Percentiles rank a stretch among this genome's conserved stretches.
These are phyloP conservation scores for Cephalopholis sonnerati DNA, from an alignment of 2,113 vertebrate species.

Conservation along the genomic window DNA sequence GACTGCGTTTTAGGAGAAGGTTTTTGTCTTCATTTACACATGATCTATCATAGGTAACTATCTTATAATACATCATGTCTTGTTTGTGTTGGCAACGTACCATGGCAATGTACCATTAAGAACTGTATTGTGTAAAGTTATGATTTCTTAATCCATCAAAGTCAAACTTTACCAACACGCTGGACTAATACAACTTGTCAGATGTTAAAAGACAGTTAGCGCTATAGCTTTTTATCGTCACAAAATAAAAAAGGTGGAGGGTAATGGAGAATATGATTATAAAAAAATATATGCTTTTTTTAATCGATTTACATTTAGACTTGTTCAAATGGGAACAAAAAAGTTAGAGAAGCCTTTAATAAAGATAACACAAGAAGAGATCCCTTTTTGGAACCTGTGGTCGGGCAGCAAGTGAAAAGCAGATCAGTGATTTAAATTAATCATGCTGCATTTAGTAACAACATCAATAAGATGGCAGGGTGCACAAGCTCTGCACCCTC, in stretches of 20 bases:
- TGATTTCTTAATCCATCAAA: slow-evolving; percentile 21
- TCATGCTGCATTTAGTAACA: slow-evolving; percentile 23
- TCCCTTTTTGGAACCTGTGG: not conserved
- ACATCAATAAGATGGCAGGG: slow-evolving; percentile 20
- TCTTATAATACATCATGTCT: not conserved
- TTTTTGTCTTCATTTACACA: not conserved
- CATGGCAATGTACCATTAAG: not conserved
- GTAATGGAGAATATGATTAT: not conserved
- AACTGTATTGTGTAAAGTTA: not conserved
- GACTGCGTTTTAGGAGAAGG: not conserved
- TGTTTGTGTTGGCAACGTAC: not conserved
- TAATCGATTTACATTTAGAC: no score
- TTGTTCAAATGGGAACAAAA: not conserved
- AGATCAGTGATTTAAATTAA: slow-evolving; percentile 10
- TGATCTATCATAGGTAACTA: not conserved
- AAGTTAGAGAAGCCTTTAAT: not conserved
- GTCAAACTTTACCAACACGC: not conserved
- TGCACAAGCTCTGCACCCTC: not conserved
- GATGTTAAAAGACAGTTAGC: not conserved
- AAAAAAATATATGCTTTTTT: no score
- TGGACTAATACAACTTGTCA: not conserved
- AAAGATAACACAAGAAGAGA: not conserved
- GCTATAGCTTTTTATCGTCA: not conserved
- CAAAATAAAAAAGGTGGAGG: not conserved
- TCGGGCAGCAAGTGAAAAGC: slow-evolving; percentile 19